A percentile compares a stretch with the other conserved stretches of the same genome.
Evolutionary conservation across 2,113 vertebrate genomes (phyloP).

Genomic region (Melierax canorus): DNA sequence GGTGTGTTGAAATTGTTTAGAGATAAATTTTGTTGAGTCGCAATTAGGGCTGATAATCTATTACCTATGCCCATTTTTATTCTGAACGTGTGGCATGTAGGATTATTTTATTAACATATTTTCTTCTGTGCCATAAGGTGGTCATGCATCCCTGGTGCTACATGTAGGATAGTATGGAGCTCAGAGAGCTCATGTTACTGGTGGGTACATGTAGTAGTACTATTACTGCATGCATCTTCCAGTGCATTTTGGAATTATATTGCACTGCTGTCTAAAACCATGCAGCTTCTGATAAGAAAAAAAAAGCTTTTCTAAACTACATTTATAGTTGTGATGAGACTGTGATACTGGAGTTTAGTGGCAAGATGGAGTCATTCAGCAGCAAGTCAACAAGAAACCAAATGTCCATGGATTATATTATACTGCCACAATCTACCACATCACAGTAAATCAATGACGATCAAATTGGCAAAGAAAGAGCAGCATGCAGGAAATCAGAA

Average conservation of each 20-base stretch:
- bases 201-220: not conserved
- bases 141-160: not conserved
- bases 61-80: not conserved
- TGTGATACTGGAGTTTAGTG: not conserved
- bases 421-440: slow-evolving; percentile 14
- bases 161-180: not conserved
- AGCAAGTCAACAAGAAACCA: slow-evolving; percentile 17
- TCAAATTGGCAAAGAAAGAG: slow-evolving; percentile 36
- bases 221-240: not conserved
- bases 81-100: not conserved
- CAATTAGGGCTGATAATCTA: not conserved
- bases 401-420: slow-evolving; percentile 12
- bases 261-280: not conserved
- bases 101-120: not conserved
- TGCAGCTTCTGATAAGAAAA: slow-evolving; percentile 13
- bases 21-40: not conserved
- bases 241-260: slow-evolving; percentile 20
- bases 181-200: not conserved
- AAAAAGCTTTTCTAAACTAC: not conserved
- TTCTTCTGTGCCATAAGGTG: not conserved
- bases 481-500: not conserved
- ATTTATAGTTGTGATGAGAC: not conserved
- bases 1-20: not conserved
- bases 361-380: slow-evolving; percentile 16
- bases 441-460: slow-evolving; percentile 1